Base-by-base conservation (phyloP, 2,113 vertebrate genomes). In the Lampris megalopsis region DNA sequence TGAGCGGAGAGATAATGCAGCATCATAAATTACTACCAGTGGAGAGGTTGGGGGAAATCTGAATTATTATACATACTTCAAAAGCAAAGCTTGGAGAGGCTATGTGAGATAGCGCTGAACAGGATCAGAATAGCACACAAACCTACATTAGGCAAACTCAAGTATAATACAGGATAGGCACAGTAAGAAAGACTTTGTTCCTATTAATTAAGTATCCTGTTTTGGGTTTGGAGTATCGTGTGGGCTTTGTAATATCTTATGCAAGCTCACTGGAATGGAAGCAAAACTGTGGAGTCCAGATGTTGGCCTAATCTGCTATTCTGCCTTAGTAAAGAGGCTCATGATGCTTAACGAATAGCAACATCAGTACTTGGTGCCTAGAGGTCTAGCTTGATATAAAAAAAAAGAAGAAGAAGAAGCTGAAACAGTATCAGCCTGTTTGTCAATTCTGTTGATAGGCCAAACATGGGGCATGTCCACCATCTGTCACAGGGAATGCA, bases 281-380 rank as follows among this genome's bases (percentile, higher is more conserved):
- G 43, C 42, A 68, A 13, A 61, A 73, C 68, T 62, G 11, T 59
- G 47, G 66, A 73, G 49, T 49, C 58, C 73, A 76, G 81, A 80
- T 85, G 83, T 71, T 79, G 61, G 42, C 73, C 75, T 65, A 74
- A 83, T 86, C 63, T 82, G 58, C 5, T 57, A 56, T 68, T 84
- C 65, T 52, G 35, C 48, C 67, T 67, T 9, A 38, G 66, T 81
- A 75, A 86, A 84, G 74, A 86, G 9, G 68, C 69, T 13, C 0
- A 37, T 10, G 41, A 65, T 50, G 63, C 63, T 60, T 38, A 73
- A 65, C 82, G 62, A 49, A 76, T 11, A 70, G 52, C 66, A 69
- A 49, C 52, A 49, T 59, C 64, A 66, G 81, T 42, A 64, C 50
- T 24, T 5, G 1, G 5, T 71, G 63, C 47, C 0, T 5, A 67